A percentile compares a stretch with the other conserved stretches of the same genome.
These are phyloP conservation scores for Allophyes oxyacanthae DNA, from an alignment of 2,888 invertebrate species.

Conservation along the genomic window DNA sequence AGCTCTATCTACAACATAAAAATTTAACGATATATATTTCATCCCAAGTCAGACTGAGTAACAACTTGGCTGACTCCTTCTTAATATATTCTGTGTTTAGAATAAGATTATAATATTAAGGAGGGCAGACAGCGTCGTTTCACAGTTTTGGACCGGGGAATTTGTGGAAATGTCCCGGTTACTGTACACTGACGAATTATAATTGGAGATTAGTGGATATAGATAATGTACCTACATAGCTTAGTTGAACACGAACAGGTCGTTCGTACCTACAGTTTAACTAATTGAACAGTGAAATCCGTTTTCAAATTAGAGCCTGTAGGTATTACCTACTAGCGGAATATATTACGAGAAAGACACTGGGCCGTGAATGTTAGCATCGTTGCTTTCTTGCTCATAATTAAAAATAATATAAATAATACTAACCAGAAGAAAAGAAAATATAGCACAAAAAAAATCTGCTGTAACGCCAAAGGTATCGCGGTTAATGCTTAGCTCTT, in stretches of 20 bases:
- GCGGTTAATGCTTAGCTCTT: conserved; percentile 23
- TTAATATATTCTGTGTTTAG: conserved; percentile 87
- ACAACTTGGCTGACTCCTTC: conserved; percentile 67
- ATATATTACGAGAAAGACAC: neutral
- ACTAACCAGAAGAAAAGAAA: neutral
- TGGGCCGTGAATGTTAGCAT: neutral
- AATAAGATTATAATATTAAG: conserved; percentile 88
- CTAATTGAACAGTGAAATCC: conserved; percentile 45
- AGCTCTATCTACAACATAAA: conserved; percentile 31
- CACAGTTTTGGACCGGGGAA: conserved; percentile 63
- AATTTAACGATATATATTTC: conserved; percentile 39
- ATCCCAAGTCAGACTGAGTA: conserved; percentile 45
- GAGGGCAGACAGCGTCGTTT: conserved; percentile 65
- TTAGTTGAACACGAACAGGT: conserved; percentile 37
- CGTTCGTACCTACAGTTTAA: conserved; percentile 33
- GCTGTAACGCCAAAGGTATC: conserved; percentile 16
- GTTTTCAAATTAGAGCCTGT: conserved; percentile 12
- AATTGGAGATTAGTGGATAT: conserved; percentile 77
- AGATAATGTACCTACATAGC: conserved; percentile 47
- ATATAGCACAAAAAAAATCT: conserved; percentile 11
- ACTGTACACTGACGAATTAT: conserved; percentile 76
- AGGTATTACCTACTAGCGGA: too few relatives aligned
- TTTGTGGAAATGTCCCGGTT: conserved; percentile 69
- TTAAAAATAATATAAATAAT: too few relatives aligned
- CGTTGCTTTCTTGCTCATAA: neutral